Base-by-base conservation (phyloP, 2,888 invertebrate genomes). In the Andrena flavipes region DNA sequence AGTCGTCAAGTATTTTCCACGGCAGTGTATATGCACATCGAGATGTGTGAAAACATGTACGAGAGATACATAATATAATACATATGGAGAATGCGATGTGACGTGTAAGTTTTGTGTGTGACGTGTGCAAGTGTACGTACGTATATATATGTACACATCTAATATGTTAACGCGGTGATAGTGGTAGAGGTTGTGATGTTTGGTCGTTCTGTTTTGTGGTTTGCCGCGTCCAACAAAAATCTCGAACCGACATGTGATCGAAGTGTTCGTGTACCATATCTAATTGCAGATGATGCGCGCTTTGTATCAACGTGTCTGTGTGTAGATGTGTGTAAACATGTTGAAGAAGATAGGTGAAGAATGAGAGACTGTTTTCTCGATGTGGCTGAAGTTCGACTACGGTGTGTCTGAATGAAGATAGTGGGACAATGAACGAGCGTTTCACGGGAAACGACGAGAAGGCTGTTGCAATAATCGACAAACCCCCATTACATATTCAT, bases 381-480 rank as follows among this genome's bases (percentile, higher is more conserved):
- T 78, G 77, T 75, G 71, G 49, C 56, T 76, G 81, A 86, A 86
- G 65, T 76, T 87, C 84, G 67, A 83, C 80, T 83, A 85, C 76
- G 85, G 82, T 81, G 64, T 87, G 81, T 67, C 87, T 81, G 81
- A 78, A 72, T 76, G 77, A 84, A 81, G 42, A 42, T 51, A 79
- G 69, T 65, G 64, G 77, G 59, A 76, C 78, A 73, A 76, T 86
- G 86, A 84, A 80, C 80, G 85, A 87, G 87, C 90, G 88, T 83
- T 88, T 86, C 78, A 74, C 89, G 89, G 84, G 82, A 84, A 89
- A 89, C 88, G 84, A 76, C 86, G 86, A 84, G 86, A 88, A 86
- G 84, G 90, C 88, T 84, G 80, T 72, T 68, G 60, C 78, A 75
- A 65, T 59, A 42, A 65, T 80, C 71, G n/a, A 60, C 68, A 71